phyloP scores from a whole-genome alignment of 1,140 invertebrate species.

The Thaumatotibia leucotreta region DNA sequence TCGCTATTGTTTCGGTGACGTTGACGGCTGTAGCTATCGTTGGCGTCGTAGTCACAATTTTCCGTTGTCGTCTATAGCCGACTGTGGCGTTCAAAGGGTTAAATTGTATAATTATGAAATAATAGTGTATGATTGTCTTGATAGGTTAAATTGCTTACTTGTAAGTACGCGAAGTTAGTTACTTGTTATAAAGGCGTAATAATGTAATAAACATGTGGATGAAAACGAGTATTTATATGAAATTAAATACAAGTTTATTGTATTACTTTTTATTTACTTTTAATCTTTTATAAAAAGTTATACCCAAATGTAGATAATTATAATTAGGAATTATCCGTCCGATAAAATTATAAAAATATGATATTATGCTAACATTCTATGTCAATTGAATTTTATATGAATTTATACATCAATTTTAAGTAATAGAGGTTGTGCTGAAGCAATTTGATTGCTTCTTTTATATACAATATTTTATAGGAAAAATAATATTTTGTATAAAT shows the following conservation, averaged over 20 bases:
- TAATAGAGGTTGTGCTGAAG: constrained; percentile 54
- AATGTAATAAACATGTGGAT: neutral
- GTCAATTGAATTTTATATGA: constrained; percentile 29
- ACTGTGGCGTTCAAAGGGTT: no score
- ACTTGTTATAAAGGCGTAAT: neutral
- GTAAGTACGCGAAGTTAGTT: neutral
- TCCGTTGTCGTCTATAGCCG: no score
- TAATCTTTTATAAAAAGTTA: constrained; percentile 23
- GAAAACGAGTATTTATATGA: neutral
- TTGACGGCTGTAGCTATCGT: no score
- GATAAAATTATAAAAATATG: constrained; percentile 27
- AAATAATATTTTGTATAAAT: constrained; percentile 15
- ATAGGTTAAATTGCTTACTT: neutral
- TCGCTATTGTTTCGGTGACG: no score
- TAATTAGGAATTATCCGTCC: constrained; percentile 34
- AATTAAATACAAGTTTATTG: neutral
- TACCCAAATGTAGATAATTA: constrained; percentile 60
- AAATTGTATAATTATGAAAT: neutral
- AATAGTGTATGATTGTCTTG: neutral
- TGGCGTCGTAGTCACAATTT: no score
- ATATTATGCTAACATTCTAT: constrained; percentile 27
- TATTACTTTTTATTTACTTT: constrained; percentile 4
- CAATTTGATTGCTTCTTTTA: constrained; percentile 54
- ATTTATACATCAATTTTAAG: constrained; percentile 26
- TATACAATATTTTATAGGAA: constrained; percentile 24